Percentiles rank a stretch among this genome's conserved stretches.
These are phyloP conservation scores for Rosalia funebris DNA, from an alignment of 2,888 invertebrate species.

Conservation along the genomic window DNA sequence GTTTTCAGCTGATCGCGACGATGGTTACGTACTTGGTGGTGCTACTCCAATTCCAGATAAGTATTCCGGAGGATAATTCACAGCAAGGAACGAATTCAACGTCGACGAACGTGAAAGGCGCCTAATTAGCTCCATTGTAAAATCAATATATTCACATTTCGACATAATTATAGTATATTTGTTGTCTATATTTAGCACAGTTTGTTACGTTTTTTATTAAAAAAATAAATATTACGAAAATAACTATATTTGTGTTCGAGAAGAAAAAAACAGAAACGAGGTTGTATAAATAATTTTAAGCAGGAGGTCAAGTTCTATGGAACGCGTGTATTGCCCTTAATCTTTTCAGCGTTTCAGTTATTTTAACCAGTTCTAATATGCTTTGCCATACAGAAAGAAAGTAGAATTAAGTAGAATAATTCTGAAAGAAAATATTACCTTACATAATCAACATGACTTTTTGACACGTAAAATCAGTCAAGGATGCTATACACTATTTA, in stretches of 20 bases:
- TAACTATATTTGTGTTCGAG: constrained; percentile 1
- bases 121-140: constrained; percentile 7
- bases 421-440: too few relatives aligned
- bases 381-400: too few relatives aligned
- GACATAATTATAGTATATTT: background rate
- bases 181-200: constrained; percentile 14
- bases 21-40: constrained; percentile 83
- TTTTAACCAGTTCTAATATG: too few relatives aligned
- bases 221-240: constrained; percentile 1
- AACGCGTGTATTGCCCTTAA: too few relatives aligned
- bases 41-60: constrained; percentile 79
- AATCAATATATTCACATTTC: constrained; percentile 1
- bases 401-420: too few relatives aligned
- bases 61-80: constrained; percentile 71
- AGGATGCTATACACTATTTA: too few relatives aligned
- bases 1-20: constrained; percentile 73
- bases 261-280: background rate
- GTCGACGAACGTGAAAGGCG: background rate
- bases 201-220: constrained; percentile 24
- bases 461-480: too few relatives aligned
- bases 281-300: background rate
- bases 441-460: too few relatives aligned
- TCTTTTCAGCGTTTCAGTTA: too few relatives aligned
- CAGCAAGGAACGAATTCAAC: background rate
- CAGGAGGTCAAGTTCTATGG: background rate